Conservation (phyloP, 2,888 invertebrate genomes). For the Oscheius onirici region DNA sequence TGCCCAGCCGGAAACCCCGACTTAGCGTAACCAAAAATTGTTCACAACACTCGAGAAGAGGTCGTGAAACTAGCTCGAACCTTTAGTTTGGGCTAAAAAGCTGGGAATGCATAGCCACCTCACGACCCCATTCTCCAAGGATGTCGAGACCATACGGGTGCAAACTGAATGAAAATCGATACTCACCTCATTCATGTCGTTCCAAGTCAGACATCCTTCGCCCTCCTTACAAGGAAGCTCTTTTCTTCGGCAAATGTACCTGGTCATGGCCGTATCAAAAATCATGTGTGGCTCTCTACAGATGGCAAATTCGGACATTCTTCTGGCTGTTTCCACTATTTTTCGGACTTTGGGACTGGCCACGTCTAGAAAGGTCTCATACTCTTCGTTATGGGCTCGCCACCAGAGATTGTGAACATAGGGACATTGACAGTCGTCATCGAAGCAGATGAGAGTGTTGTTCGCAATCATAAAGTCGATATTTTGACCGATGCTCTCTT, state of each 20-base stretch:
- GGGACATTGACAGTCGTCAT: slow-evolving; percentile 2
- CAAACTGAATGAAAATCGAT: too few relatives aligned
- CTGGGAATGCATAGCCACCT: too few relatives aligned
- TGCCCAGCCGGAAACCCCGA: too few relatives aligned
- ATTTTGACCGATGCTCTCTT: background rate
- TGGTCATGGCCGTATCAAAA: slow-evolving; percentile 9
- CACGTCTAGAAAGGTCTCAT: background rate
- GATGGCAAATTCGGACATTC: background rate
- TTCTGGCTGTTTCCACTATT: background rate
- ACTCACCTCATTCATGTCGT: slow-evolving; percentile 32
- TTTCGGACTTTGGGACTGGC: background rate
- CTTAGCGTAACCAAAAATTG: too few relatives aligned
- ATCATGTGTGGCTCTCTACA: background rate
- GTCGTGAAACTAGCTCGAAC: too few relatives aligned
- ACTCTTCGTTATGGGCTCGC: background rate
- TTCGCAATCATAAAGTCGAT: slow-evolving; percentile 15
- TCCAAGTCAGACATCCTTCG: slow-evolving; percentile 31
- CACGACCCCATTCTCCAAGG: background rate
- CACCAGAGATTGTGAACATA: slow-evolving; percentile 1
- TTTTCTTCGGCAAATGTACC: slow-evolving; percentile 33
- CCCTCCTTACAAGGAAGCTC: slow-evolving; percentile 32
- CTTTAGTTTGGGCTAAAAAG: too few relatives aligned
- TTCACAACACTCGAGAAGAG: too few relatives aligned
- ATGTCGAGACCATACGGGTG: background rate
- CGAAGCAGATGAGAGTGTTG: slow-evolving; percentile 16